Base-by-base conservation (phyloP, 2,888 invertebrate species). In the Ryuthela nishihirai region DNA sequence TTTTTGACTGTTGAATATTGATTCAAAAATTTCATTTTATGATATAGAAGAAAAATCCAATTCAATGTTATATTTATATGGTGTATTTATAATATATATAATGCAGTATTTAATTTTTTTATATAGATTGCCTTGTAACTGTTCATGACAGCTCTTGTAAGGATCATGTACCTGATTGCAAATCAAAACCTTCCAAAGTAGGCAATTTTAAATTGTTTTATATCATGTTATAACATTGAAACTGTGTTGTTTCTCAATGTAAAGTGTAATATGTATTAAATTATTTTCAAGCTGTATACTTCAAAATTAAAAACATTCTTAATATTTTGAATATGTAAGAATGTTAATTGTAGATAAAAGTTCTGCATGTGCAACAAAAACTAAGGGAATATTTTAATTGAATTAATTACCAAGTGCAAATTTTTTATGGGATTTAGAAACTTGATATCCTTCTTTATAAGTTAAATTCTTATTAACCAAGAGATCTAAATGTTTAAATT, bases 91-190 rank as follows among this genome's bases (percentile, higher is more conserved):
- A n/a, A 29, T 32, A 42, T 24, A 17, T 38, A 29, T 25, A 26
- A 47, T 49, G 43, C 26, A 21, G 21, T 48, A 15, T n/a, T 26
- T 20, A 42, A 18, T 58, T 41, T 68, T 65, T 61, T 66, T 59
- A 74, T 74, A 23, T 78, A 90, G 90, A 84, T 76, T 93, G 92
- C 75, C 84, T 87, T 66, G 83, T 86, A 67, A 88, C 85, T 47
- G 87, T 92, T 47, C 92, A 92, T 75, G 87, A 91, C 72, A 85
- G 85, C 72, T 82, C 85, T 23, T 90, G 91, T 75, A 91, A 90
- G 74, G 93, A 93, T 72, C 87, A 88, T 77, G 85, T 89, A 66
- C 78, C 83, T 48, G 88, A 89, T 70, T 93, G 92, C 74, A 83
- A 82, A 67, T 21, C 39, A 29, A 29, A 12, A 29, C 58, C 43